Percentiles rank a stretch among this genome's conserved stretches.
Evolutionary conservation across 2,113 vertebrate genomes (phyloP).

Genomic region (Apteryx mantelli): DNA sequence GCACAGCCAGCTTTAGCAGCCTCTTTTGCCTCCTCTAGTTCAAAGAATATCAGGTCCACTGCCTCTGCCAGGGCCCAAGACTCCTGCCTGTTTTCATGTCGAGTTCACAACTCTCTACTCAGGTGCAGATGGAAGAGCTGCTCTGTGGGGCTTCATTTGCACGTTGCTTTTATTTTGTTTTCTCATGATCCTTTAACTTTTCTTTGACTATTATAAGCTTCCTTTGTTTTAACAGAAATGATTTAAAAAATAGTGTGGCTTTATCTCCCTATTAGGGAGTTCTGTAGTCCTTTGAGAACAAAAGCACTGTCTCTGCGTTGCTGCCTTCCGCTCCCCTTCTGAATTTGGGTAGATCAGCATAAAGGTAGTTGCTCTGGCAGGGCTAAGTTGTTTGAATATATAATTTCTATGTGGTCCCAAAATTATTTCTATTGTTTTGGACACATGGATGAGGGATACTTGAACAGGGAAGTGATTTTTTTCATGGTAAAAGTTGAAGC

Average conservation of each 20-base stretch:
- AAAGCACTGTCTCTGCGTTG: background rate
- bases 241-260: background rate
- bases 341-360: background rate
- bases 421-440: background rate
- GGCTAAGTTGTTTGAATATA: background rate
- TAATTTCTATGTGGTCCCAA: background rate
- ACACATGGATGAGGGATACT: background rate
- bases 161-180: background rate
- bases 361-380: background rate
- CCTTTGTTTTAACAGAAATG: background rate
- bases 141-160: background rate
- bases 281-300: background rate
- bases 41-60: background rate
- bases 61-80: background rate
- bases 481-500: background rate
- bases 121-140: background rate
- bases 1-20: background rate
- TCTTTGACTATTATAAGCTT: background rate
- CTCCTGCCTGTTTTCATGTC: background rate
- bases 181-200: background rate
- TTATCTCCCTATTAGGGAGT: background rate
- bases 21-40: background rate
- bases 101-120: background rate
- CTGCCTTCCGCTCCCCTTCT: background rate
- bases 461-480: background rate